Evolutionary conservation across 2,888 invertebrate genomes (phyloP), one percentile per base, ranked within the genome.

Genomic region (Phyllotreta cruciferae): DNA sequence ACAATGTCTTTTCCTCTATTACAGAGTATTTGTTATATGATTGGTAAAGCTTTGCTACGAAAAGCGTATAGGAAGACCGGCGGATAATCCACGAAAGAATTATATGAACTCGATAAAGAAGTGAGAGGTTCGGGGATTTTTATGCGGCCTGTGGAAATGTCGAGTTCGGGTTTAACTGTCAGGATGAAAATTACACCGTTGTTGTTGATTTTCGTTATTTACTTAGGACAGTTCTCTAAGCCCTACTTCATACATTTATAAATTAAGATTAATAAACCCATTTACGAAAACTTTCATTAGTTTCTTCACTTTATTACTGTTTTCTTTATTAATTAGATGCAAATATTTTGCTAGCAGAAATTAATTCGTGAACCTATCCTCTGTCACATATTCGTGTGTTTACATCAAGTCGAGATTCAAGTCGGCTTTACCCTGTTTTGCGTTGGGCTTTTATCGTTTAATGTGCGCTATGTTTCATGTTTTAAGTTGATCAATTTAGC

Each of bases 1-100:
- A 67, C 67, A 69, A 67, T 67, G 67, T 66, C 64, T 66, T 69
- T 67, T 66, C 62, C 67, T 67, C 67, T 64, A 69, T 67, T 69
- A 67, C 66, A 54, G 62, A 34, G 67, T 64, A 65, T 67, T 67
- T 67, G 63, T 66, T 67, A 67, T 67, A 69, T 67, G 66, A 69
- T 69, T 69, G 67, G 60, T 36, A 62, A 60, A 65, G 63, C 64
- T 62, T 60, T 56, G 56, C 55, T 60, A 39, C 47, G 45, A 45
- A 62, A 37, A 57, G 55, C 49, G 41, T 53, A 56, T 24, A 44
- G 39, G 62, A 39, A n/a, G 56, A 56, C 45, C 54, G 56, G 58
- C 64, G 62, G 66, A 66, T 55, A 66, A 64, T 66, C 60, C 63
- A 38, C 41, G 66, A 62, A 62, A 56, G 42, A 68, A 62, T 66